Evolutionary conservation across 2,797 vertebrate genomes (phyloP).

Genomic region (Valencia hispanica): DNA sequence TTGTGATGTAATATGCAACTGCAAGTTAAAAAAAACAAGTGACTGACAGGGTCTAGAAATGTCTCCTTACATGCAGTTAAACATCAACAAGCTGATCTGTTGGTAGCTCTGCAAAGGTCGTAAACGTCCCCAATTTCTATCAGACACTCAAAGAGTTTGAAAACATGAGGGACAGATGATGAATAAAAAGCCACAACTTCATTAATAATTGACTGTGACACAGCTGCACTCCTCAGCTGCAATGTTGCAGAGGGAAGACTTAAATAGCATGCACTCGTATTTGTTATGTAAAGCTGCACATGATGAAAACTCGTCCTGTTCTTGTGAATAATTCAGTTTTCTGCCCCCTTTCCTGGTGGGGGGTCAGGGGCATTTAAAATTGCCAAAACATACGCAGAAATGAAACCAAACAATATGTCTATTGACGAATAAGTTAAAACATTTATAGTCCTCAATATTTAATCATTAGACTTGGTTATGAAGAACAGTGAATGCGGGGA

Average conservation of each 20-base stretch:
- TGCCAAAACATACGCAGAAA: conserved; percentile 1
- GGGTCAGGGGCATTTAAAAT: not conserved
- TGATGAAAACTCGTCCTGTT: conserved; percentile 18
- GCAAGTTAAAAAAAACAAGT: not conserved
- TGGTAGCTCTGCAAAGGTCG: not conserved
- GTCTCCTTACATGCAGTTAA: conserved; percentile 21
- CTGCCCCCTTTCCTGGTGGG: conserved; percentile 10
- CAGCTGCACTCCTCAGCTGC: conserved; percentile 52
- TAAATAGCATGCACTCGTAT: conserved; percentile 51
- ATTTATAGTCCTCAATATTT: not conserved
- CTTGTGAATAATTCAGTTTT: conserved; percentile 61
- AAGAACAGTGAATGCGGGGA: not conserved
- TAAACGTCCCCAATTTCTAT: conserved; percentile 41
- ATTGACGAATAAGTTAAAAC: not conserved
- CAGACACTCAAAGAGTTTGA: conserved; percentile 47
- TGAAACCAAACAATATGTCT: not conserved
- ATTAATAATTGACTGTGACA: conserved; percentile 66
- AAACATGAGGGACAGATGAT: conserved; percentile 60
- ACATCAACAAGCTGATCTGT: conserved; percentile 51
- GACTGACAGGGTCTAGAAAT: not conserved
- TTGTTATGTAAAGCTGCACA: conserved; percentile 63
- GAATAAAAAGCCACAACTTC: conserved; percentile 59
- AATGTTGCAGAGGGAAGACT: conserved; percentile 42
- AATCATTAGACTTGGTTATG: not conserved
- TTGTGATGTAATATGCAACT: not conserved